Evolutionary conservation across 2,888 invertebrate species (phyloP).

Genomic region (Cantharis flavilabris): DNA sequence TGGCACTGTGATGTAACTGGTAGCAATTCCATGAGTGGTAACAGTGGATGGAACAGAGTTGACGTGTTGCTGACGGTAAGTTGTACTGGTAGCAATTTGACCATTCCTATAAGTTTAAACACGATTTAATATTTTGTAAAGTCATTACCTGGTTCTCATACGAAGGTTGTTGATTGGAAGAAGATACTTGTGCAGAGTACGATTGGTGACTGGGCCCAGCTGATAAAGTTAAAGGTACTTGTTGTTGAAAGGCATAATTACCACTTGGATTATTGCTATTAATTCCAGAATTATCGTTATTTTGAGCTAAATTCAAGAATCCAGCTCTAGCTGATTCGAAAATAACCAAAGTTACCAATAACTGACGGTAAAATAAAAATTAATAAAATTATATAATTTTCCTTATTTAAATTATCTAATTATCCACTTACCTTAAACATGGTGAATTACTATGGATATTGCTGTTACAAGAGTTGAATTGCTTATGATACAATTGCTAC

Average conservation of each 20-base stretch:
- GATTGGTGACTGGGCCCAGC: conserved; percentile 20
- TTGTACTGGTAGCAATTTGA: conserved; percentile 21
- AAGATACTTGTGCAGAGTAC: not conserved
- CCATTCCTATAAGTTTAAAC: conserved; percentile 2
- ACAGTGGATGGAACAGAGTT: conserved; percentile 23
- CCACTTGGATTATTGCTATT: conserved; percentile 6
- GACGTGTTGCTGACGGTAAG: conserved; percentile 26
- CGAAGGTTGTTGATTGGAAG: not conserved
- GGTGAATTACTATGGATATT: not conserved
- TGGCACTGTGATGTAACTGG: conserved; percentile 17
- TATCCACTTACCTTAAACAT: conserved; percentile 17
- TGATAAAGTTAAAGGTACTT: conserved; percentile 22
- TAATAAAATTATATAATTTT: not conserved
- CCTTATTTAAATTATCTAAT: not conserved
- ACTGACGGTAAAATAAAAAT: not conserved
- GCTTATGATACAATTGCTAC: conserved; percentile 1
- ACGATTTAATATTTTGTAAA: not conserved
- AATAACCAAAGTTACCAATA: conserved; percentile 6
- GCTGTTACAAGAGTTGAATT: not conserved
- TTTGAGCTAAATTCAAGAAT: conserved; percentile 20
- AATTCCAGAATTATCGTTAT: not conserved
- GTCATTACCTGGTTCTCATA: not conserved
- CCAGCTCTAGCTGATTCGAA: conserved; percentile 15
- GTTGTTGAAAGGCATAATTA: conserved; percentile 18
- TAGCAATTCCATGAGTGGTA: conserved; percentile 23